These are phyloP conservation scores for Pampus argenteus DNA, from an alignment of 2,797 vertebrate species.

Conservation along the genomic window DNA sequence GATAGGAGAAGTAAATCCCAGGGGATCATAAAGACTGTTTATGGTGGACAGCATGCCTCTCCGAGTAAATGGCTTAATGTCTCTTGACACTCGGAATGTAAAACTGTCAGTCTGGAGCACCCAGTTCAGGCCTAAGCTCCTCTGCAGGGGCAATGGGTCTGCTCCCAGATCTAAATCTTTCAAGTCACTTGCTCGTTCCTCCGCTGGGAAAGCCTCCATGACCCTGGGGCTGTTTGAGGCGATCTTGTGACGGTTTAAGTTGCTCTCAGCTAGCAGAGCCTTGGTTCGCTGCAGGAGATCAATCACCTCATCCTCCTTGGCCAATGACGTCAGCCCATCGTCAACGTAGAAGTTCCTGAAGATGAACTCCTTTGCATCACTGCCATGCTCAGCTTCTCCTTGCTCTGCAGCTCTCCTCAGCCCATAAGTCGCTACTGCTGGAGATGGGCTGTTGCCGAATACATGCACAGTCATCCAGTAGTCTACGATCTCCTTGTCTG, in stretches of 20 bases:
- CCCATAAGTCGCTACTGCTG: neutral
- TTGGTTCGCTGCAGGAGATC: neutral
- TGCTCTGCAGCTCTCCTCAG: neutral
- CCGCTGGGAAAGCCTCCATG: conserved; percentile 13
- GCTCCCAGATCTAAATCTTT: conserved; percentile 5
- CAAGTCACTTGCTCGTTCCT: conserved; percentile 13
- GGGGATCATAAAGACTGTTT: neutral
- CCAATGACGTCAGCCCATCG: neutral
- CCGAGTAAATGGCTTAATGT: conserved; percentile 3
- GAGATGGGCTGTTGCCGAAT: neutral
- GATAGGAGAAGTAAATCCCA: neutral
- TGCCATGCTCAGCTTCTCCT: neutral
- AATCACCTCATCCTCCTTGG: neutral
- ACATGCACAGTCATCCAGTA: too few species aligned
- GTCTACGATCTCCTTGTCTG: neutral
- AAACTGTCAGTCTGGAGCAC: conserved; percentile 15
- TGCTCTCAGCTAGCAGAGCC: neutral
- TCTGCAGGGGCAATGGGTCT: neutral
- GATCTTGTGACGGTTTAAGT: conserved; percentile 21
- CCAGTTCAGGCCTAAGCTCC: conserved; percentile 9
- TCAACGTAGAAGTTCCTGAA: conserved; percentile 6
- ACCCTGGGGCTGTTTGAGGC: conserved; percentile 5
- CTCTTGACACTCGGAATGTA: conserved; percentile 13
- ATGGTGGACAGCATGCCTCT: conserved; percentile 4
- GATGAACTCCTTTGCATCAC: neutral